Evolutionary conservation across 2,797 vertebrate species (phyloP), one percentile per base, ranked within the genome.

Genomic region (Bufotes viridis): DNA sequence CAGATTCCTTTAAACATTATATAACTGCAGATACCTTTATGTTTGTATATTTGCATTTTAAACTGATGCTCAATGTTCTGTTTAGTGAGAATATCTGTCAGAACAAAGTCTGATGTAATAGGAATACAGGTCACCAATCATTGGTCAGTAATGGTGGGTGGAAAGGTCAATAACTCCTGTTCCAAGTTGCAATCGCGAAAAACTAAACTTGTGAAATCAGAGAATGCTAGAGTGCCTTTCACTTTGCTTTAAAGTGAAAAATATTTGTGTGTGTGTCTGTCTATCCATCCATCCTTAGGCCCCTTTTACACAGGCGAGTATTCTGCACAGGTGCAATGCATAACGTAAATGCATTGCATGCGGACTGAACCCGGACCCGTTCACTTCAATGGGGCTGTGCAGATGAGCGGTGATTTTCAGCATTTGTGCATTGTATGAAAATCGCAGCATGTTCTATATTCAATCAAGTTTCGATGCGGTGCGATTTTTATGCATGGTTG

Each of bases 41-140:
- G 49, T 57, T 74, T 58, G 9, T 65, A 70, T 86, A 20, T 86
- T 80, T 86, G 61, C 70, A 69, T 80, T 83, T 72, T 57, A 81
- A 74, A 76, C 58, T 42, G 22, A 61, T 58, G 63, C 49, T 78
- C 42, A 79, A 69, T 7, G 26, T 26, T 22, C 15, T 78, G 26
- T 26, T 53, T 63, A 26, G 67, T 22, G 42, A 34, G 42, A 86
- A 91, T 89, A 90, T 49, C 76, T 92, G 92, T 91, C 88, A 86
- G 90, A 89, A 74, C 89, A 90, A 85, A 91, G 88, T 91, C 90
- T 94, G 93, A 92, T 92, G 92, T 91, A 94, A 93, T 90, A 90
- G 92, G 92, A 93, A 92, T 90, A 26, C 20, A 83, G 42, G 57
- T 93, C 91, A 80, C 93, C 92, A 93, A 93, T 93, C 92, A 92